Evolutionary conservation across 2,797 vertebrate genomes (phyloP).

Genomic region (Okamejei kenojei): DNA sequence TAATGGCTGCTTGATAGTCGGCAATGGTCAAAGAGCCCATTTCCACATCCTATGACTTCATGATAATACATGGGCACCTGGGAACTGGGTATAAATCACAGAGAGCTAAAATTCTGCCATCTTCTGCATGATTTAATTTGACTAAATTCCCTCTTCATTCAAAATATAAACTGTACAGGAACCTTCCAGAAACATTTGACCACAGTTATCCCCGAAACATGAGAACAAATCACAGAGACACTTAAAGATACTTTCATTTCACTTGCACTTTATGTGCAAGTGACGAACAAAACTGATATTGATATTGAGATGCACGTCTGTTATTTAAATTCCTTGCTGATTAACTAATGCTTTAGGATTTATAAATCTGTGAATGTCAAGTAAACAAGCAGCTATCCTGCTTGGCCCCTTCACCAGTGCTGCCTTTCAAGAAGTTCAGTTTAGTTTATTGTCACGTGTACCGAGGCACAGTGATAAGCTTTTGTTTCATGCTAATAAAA

Average conservation of each 20-base stretch:
- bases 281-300: too few relatives aligned
- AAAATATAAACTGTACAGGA: too few relatives aligned
- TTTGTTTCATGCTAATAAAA: too few relatives aligned
- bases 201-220: background rate
- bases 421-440: too few relatives aligned
- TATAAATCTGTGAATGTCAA: conserved; percentile 43
- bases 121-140: background rate
- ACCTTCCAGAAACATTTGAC: background rate
- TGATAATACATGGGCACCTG: background rate
- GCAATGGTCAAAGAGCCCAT: too few relatives aligned
- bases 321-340: background rate
- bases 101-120: background rate
- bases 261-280: too few relatives aligned
- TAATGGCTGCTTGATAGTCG: too few relatives aligned
- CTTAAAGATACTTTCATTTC: background rate
- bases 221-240: background rate
- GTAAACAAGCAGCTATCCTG: conserved; percentile 43
- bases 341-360: conserved; percentile 32
- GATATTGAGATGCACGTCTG: background rate
- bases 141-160: too few relatives aligned
- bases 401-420: conserved; percentile 41
- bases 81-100: background rate
- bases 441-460: too few relatives aligned
- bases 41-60: too few relatives aligned
- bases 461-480: too few relatives aligned